Evolutionary conservation across 2,797 vertebrate genomes (phyloP).

Genomic region (Acrossocheilus fasciatus): DNA sequence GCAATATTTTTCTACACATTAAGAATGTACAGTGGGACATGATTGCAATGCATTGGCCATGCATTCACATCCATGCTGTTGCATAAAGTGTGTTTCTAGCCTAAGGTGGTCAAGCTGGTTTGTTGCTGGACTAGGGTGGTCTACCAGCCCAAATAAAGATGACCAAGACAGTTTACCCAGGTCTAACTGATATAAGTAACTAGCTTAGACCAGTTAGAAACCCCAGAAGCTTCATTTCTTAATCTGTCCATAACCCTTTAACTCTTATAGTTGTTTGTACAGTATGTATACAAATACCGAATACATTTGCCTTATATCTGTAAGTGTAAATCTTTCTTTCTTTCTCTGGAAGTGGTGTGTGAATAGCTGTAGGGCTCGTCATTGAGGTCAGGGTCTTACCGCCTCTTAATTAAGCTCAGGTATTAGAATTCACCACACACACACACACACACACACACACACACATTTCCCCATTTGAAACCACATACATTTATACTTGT

Average conservation of each 20-base stretch:
- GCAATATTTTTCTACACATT: neutral
- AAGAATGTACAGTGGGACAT: neutral
- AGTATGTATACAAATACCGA: neutral
- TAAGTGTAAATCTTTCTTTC: neutral
- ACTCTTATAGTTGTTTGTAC: neutral
- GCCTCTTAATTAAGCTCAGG: constrained; percentile 67
- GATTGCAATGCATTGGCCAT: neutral
- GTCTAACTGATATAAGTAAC: neutral
- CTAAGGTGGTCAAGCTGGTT: neutral
- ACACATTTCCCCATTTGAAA: neutral
- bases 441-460: neutral
- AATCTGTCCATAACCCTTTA: neutral
- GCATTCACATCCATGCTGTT: neutral
- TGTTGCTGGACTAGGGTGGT: neutral
- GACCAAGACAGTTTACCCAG: neutral
- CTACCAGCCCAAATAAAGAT: neutral
- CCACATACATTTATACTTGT: neutral
- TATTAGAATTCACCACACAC: constrained; percentile 57
- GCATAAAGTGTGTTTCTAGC: neutral
- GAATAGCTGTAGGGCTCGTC: constrained; percentile 44
- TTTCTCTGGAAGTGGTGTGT: constrained; percentile 1
- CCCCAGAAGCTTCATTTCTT: neutral
- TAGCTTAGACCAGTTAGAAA: neutral
- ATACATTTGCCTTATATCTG: neutral
- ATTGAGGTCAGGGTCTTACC: constrained; percentile 60